These are phyloP conservation scores for Pemphredon lugubris DNA, from an alignment of 2,888 invertebrate species.

Conservation along the genomic window DNA sequence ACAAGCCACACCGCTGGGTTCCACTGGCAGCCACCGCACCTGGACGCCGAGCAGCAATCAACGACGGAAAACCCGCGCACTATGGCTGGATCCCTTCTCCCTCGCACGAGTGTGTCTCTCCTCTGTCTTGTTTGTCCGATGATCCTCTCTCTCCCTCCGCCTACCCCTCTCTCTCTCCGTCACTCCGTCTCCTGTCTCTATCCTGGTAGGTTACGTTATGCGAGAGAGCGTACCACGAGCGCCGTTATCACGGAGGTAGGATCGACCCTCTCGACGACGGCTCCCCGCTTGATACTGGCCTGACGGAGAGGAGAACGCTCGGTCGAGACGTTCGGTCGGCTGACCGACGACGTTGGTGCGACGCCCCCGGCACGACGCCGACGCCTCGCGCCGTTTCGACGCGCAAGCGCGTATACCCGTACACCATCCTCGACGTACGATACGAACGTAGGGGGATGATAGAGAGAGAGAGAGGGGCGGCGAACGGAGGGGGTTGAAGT, in stretches of 20 bases:
- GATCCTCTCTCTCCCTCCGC: too few relatives aligned
- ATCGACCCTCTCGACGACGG: conserved; percentile 73
- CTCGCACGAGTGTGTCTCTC: too few relatives aligned
- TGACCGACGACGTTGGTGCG: conserved; percentile 73
- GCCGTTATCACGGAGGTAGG: conserved; percentile 57
- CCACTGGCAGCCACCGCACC: conserved; percentile 32
- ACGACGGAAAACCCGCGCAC: conserved; percentile 5
- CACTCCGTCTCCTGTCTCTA: too few relatives aligned
- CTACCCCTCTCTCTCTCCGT: too few relatives aligned
- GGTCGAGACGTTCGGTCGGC: conserved; percentile 64
- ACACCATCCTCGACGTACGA: neutral
- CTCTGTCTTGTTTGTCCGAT: too few relatives aligned
- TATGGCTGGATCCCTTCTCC: neutral
- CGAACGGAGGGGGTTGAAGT: neutral
- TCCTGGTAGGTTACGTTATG: conserved; percentile 19
- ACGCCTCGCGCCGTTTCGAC: conserved; percentile 70
- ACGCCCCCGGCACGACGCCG: conserved; percentile 76
- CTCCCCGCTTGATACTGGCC: conserved; percentile 75
- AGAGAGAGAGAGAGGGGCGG: neutral
- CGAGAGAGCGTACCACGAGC: conserved; percentile 16
- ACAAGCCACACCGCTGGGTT: conserved; percentile 31
- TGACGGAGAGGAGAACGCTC: conserved; percentile 70
- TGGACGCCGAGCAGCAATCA: conserved; percentile 28
- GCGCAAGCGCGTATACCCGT: conserved; percentile 62
- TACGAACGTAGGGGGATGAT: neutral